Evolutionary conservation across 2,113 vertebrate genomes (phyloP).

Genomic region (Puntigrus tetrazona): DNA sequence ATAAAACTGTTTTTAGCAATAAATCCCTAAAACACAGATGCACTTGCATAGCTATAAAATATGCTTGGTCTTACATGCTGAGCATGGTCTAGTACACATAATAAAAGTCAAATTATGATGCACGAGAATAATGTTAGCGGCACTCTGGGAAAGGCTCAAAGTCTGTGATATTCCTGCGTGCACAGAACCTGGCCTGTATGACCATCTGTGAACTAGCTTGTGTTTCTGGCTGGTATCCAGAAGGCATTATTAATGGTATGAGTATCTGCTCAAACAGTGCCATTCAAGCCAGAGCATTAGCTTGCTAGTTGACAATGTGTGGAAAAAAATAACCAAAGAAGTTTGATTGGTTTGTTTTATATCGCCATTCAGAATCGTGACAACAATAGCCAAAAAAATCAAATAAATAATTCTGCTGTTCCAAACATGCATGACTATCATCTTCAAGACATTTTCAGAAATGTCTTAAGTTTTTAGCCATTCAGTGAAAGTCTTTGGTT

Average conservation of each 20-base stretch:
- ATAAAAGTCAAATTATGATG: background rate
- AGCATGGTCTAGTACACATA: background rate
- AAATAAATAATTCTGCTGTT: background rate
- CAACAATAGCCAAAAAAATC: background rate
- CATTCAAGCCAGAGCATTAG: conserved; percentile 17
- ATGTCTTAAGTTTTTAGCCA: no score
- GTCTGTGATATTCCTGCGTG: conserved; percentile 35
- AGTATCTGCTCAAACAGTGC: conserved; percentile 26
- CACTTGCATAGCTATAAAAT: background rate
- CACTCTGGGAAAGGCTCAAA: background rate
- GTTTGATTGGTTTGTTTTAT: background rate
- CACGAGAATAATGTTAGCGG: background rate
- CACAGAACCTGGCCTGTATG: conserved; percentile 22
- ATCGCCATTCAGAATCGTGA: background rate
- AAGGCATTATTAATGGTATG: conserved; percentile 12
- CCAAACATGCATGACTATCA: background rate
- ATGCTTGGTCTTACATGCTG: background rate
- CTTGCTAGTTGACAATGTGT: background rate
- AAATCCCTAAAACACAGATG: conserved; percentile 24
- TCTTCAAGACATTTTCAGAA: background rate
- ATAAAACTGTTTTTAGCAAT: conserved; percentile 10
- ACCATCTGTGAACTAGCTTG: conserved; percentile 46
- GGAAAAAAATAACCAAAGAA: background rate
- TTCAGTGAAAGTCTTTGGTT: no score
- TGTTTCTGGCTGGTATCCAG: conserved; percentile 36